Conservation (phyloP, 2,888 invertebrate species). For the Chloroclystis v-ata region DNA sequence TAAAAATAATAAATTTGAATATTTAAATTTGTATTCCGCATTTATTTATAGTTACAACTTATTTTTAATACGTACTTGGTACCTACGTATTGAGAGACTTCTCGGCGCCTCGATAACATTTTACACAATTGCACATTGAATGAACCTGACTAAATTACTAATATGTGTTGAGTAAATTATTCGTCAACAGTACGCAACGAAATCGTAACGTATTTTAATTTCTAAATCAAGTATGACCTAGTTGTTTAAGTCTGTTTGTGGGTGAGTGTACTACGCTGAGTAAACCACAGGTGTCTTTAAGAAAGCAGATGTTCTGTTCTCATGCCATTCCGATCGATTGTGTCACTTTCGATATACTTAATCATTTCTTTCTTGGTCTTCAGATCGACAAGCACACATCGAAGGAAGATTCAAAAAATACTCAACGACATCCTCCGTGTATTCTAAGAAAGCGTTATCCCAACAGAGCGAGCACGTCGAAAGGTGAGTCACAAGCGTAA, state of each 20-base stretch:
- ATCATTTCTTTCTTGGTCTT: conserved; percentile 34
- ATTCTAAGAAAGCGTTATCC: conserved; percentile 71
- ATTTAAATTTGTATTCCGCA: no score
- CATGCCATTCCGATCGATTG: conserved; percentile 49
- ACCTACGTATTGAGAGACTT: no score
- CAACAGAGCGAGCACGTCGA: conserved; percentile 72
- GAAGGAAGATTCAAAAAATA: conserved; percentile 75
- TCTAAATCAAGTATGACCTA: neutral
- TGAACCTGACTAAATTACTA: no score
- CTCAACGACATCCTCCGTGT: conserved; percentile 71
- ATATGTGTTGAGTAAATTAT: no score
- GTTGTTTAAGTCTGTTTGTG: neutral
- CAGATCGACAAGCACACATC: conserved; percentile 71
- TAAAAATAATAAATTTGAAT: no score
- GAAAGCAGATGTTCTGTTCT: conserved; percentile 40
- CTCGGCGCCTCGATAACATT: no score
- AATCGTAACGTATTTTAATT: neutral
- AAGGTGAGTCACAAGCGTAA: conserved; percentile 52
- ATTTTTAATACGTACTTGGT: no score
- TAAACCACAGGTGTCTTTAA: conserved; percentile 30
- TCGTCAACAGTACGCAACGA: no score
- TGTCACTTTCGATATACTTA: conserved; percentile 34
- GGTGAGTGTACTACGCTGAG: conserved; percentile 31
- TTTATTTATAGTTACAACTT: no score
- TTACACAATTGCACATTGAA: no score